Evolutionary conservation across 2,888 invertebrate species (phyloP).

Genomic region (Margaritifera margaritifera): DNA sequence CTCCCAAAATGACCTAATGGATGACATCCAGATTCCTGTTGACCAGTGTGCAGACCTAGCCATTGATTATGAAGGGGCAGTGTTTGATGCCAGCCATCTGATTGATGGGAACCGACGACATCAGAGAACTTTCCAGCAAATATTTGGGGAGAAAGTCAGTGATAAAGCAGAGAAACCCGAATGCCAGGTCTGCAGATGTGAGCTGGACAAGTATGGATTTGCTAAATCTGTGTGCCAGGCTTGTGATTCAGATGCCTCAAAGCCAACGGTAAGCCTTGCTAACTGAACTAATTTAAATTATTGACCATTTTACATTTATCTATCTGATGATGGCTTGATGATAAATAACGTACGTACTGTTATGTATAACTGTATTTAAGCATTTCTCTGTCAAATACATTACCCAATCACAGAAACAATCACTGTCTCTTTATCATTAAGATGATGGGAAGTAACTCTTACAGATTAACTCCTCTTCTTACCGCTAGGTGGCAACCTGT

Average conservation of each 20-base stretch:
- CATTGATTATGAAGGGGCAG: slow-evolving; percentile 80
- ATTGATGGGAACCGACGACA: slow-evolving; percentile 37
- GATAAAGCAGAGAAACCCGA: slow-evolving; percentile 63
- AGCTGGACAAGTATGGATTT: slow-evolving; percentile 70
- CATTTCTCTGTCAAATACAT: no score
- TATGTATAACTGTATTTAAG: no score
- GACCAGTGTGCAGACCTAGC: slow-evolving; percentile 80
- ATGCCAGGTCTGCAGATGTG: slow-evolving; percentile 74
- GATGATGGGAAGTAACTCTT: no score
- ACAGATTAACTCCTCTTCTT: no score
- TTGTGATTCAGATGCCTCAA: slow-evolving; percentile 38
- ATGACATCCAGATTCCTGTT: slow-evolving; percentile 58
- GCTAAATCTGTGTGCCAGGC: slow-evolving; percentile 69
- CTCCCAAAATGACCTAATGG: slow-evolving; percentile 77
- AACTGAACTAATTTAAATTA: no score
- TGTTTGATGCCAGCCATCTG: slow-evolving; percentile 77
- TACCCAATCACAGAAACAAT: no score
- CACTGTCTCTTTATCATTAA: no score
- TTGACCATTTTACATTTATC: no score
- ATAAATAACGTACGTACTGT: no score
- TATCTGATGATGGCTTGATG: no score
- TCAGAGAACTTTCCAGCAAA: slow-evolving; percentile 68
- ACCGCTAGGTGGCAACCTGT: no score
- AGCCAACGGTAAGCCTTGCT: no score
- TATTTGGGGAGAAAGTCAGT: slow-evolving; percentile 68